These are phyloP conservation scores for Ornithoptera priamus DNA, from an alignment of 2,888 invertebrate species.

Conservation along the genomic window DNA sequence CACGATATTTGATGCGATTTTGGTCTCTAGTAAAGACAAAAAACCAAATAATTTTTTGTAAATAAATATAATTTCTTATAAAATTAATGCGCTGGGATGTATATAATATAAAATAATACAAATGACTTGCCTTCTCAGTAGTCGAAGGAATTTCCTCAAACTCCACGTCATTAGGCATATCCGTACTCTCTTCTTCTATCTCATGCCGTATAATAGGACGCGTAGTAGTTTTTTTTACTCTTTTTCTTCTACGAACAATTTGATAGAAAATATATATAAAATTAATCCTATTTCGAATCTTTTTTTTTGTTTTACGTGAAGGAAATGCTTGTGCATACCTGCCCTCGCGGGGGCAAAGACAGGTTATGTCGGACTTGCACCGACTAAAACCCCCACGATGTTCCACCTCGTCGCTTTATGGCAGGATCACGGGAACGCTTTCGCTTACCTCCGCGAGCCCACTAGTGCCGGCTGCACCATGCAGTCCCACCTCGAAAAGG, in stretches of 20 bases:
- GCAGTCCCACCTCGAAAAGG: too few species aligned
- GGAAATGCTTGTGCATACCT: too few species aligned
- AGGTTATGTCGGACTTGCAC: too few species aligned
- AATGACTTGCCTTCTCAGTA: conserved; percentile 47
- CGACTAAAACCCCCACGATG: too few species aligned
- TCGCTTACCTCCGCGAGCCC: too few species aligned
- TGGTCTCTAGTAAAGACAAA: not conserved
- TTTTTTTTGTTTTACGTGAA: too few species aligned
- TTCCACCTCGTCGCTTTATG: too few species aligned
- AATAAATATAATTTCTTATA: not conserved
- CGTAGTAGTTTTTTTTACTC: conserved; percentile 23
- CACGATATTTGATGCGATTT: conserved; percentile 21
- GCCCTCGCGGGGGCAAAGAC: too few species aligned
- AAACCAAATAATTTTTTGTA: not conserved
- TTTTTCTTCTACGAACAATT: conserved; percentile 33
- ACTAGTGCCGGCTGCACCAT: too few species aligned
- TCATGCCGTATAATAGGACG: conserved; percentile 8
- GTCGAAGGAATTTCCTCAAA: conserved; percentile 40
- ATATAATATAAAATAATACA: not conserved
- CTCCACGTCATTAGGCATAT: conserved; percentile 43
- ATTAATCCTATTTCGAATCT: too few species aligned
- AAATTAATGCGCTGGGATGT: not conserved
- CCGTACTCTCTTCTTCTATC: conserved; percentile 34
- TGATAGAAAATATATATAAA: not conserved
- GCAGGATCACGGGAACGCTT: too few species aligned